Evolutionary conservation across 2,113 vertebrate genomes (phyloP).

Genomic region (Ictidomys tridecemlineatus): DNA sequence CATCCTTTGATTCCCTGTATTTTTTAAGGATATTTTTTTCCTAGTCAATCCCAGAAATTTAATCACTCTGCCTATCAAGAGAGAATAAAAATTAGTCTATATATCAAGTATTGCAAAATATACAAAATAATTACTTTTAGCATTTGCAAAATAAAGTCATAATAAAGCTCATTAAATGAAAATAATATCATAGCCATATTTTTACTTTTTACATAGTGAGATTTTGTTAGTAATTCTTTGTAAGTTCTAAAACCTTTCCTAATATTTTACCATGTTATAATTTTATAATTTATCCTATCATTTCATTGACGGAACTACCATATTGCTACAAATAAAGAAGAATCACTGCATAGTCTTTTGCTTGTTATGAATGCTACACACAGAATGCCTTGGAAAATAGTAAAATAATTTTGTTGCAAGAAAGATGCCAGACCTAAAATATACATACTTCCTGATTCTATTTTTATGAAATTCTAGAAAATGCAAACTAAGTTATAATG

Average conservation of each 20-base stretch:
- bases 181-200: neutral
- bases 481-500: neutral
- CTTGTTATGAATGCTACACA: neutral
- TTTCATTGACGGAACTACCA: neutral
- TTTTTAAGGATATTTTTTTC: neutral
- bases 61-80: neutral
- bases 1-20: neutral
- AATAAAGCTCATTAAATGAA: constrained; percentile 10
- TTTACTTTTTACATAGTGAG: neutral
- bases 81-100: constrained; percentile 23
- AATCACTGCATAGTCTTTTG: neutral
- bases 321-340: neutral
- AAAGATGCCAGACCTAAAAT: neutral
- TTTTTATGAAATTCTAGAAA: constrained; percentile 30
- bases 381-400: neutral
- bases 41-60: neutral
- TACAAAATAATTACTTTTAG: neutral
- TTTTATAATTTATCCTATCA: neutral
- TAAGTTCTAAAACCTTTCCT: neutral
- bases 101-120: neutral
- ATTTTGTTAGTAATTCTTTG: neutral
- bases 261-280: neutral
- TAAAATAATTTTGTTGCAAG: neutral
- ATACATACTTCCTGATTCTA: neutral
- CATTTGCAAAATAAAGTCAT: neutral